phyloP scores from a whole-genome alignment of 2,888 invertebrate genomes.

The Drosophila neonasuta region DNA sequence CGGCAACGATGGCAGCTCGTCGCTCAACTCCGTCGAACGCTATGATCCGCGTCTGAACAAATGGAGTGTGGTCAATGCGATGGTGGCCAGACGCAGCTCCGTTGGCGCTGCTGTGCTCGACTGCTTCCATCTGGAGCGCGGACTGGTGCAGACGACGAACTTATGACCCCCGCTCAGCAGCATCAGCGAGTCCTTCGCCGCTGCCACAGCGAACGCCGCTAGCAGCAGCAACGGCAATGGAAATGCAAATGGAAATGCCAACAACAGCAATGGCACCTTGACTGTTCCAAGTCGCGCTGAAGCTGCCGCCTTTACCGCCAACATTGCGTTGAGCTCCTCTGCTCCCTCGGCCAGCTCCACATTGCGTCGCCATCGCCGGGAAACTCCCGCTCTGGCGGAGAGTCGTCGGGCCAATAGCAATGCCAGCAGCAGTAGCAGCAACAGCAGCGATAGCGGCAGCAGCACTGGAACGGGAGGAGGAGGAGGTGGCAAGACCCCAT shows the following conservation, averaged over 20 bases:
- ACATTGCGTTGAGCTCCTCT: constrained; percentile 78
- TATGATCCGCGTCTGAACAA: constrained; percentile 86
- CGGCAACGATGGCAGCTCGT: constrained; percentile 88
- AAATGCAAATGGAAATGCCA: constrained; percentile 16
- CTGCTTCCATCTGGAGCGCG: constrained; percentile 85
- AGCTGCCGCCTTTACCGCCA: constrained; percentile 69
- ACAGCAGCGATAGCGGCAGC: constrained; percentile 35
- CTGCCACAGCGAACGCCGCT: constrained; percentile 66
- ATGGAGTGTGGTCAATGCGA: constrained; percentile 86
- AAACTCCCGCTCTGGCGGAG: constrained; percentile 57
- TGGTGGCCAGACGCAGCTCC: constrained; percentile 86
- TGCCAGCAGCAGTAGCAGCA: constrained; percentile 55
- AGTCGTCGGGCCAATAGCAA: constrained; percentile 65
- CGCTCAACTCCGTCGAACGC: constrained; percentile 87
- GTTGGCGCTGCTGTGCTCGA: constrained; percentile 87
- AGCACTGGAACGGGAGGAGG: constrained; percentile 37
- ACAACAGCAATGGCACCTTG: constrained; percentile 50
- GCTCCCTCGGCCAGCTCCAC: constrained; percentile 79
- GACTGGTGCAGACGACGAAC: constrained; percentile 82
- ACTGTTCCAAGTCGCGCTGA: constrained; percentile 76
- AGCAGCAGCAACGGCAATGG: constrained; percentile 31
- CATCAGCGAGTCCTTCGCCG: constrained; percentile 79
- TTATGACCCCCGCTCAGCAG: constrained; percentile 82
- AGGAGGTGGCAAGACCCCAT: constrained; percentile 54
- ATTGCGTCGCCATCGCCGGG: constrained; percentile 70